phyloP scores from a whole-genome alignment of 1,140 invertebrate species.

The Trachymyrmex cornetzi region DNA sequence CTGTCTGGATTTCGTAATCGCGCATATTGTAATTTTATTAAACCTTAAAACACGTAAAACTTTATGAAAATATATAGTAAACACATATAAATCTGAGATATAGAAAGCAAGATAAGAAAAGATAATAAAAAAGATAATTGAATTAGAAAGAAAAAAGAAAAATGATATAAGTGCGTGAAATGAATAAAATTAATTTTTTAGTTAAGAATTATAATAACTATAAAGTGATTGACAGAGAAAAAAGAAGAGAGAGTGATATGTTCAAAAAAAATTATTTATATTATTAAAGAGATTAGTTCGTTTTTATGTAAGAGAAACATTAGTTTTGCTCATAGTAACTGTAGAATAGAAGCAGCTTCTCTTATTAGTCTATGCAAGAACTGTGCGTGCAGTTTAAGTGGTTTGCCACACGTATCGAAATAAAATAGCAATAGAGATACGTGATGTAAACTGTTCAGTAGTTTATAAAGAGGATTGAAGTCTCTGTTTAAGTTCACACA shows the following conservation, averaged over 20 bases:
- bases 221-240: background rate
- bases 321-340: background rate
- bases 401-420: background rate
- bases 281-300: background rate
- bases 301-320: background rate
- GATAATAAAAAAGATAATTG: background rate
- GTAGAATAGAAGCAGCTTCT: background rate
- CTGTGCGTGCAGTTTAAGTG: background rate
- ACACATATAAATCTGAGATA: background rate
- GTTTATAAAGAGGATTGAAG: conserved; percentile 18
- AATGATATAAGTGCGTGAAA: background rate
- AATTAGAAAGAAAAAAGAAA: background rate
- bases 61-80: background rate
- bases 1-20: background rate
- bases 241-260: background rate
- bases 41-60: background rate
- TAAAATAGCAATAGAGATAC: conserved; percentile 11
- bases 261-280: background rate
- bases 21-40: background rate
- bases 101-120: background rate
- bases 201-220: background rate
- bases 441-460: conserved; percentile 47
- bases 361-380: background rate
- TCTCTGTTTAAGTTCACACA: conserved; percentile 40
- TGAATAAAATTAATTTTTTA: background rate